Conservation (phyloP, 23 tunicate species). For the Clavelina lepadiformis region DNA sequence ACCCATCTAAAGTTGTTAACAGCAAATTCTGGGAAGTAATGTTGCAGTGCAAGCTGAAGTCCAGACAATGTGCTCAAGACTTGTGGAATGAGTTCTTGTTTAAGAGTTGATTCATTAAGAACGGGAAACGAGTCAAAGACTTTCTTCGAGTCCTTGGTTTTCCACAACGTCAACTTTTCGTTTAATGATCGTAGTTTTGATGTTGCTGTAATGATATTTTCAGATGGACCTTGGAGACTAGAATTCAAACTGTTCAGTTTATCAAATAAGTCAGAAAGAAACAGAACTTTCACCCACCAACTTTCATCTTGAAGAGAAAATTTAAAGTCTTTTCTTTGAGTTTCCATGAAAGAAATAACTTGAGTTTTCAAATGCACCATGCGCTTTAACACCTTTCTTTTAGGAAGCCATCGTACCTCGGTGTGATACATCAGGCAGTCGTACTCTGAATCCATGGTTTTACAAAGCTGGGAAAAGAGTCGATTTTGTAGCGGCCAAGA, state of each 20-base stretch:
- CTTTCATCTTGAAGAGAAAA: conserved; percentile 52
- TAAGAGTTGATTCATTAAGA: conserved; percentile 28
- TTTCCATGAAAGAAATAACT: conserved; percentile 31
- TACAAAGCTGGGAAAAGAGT: conserved; percentile 20
- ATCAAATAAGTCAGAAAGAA: conserved; percentile 55
- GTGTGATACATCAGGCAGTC: conserved; percentile 26
- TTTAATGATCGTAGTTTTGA: conserved; percentile 28
- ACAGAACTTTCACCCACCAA: conserved; percentile 64
- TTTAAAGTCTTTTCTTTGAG: conserved; percentile 29
- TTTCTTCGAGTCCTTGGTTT: conserved; percentile 41
- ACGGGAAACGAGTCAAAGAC: conserved; percentile 42
- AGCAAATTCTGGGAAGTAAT: conserved; percentile 54
- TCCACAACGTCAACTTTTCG: conserved; percentile 61
- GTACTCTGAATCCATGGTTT: conserved; percentile 19
- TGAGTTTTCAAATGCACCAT: conserved; percentile 42
- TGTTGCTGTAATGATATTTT: conserved; percentile 60
- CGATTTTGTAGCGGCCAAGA: conserved; percentile 32
- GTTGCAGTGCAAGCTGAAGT: conserved; percentile 45
- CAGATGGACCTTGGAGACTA: conserved; percentile 66
- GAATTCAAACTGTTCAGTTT: conserved; percentile 59
- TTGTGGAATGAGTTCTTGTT: conserved; percentile 34
- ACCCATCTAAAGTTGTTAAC: conserved; percentile 46
- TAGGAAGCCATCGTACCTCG: conserved; percentile 36
- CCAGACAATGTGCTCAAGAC: conserved; percentile 44
- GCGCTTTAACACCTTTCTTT: conserved; percentile 46